Evolutionary conservation across 1,140 invertebrate species (phyloP).

Genomic region (Cherax quadricarinatus): DNA sequence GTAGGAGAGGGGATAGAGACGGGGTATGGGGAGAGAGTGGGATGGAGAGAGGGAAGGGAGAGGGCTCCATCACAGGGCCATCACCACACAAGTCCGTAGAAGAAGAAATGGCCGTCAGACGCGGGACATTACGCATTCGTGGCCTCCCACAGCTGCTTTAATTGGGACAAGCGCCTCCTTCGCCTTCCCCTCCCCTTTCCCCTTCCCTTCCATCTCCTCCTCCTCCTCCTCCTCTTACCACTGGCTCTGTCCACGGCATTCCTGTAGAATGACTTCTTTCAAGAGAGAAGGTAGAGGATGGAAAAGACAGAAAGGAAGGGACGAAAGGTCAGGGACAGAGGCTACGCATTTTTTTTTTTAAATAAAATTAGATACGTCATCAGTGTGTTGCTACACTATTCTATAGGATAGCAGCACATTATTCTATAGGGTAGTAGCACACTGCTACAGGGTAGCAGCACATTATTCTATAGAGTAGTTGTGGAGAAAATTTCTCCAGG

Average conservation of each 20-base stretch:
- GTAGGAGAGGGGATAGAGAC: neutral
- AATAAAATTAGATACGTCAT: too few species aligned
- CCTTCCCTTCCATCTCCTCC: too few species aligned
- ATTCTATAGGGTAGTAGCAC: too few species aligned
- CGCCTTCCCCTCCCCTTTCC: neutral
- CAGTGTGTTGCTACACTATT: too few species aligned
- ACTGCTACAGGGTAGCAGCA: too few species aligned
- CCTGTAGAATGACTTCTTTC: neutral
- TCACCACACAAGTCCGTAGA: neutral
- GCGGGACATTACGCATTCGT: slow-evolving; percentile 9
- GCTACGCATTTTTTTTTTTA: too few species aligned
- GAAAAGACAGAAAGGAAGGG: too few species aligned
- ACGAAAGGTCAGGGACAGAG: too few species aligned
- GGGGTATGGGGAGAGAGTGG: neutral
- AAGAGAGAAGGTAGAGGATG: neutral
- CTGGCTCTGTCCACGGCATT: neutral
- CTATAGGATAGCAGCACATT: too few species aligned
- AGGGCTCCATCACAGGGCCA: too few species aligned
- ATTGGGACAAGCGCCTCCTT: slow-evolving; percentile 19
- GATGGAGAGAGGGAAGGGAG: neutral
- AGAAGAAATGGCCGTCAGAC: neutral
- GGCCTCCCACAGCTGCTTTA: neutral
- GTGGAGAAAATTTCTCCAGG: too few species aligned
- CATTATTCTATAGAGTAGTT: too few species aligned
- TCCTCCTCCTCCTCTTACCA: neutral